phyloP scores from a whole-genome alignment of 2,113 vertebrate species.

The Rana temporaria region DNA sequence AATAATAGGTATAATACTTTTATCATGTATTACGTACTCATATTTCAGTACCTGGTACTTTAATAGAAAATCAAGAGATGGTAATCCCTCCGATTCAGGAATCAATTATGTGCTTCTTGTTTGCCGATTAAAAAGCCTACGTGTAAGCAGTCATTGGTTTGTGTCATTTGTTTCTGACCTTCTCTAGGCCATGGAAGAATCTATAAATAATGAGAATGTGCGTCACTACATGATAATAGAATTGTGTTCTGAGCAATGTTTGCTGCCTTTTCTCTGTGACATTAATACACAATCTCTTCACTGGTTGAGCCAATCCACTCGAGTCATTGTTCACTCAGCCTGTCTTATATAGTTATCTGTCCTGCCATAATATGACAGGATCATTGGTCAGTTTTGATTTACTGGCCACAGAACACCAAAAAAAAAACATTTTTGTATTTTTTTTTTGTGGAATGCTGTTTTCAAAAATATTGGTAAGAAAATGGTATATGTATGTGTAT shows the following conservation, averaged over 20 bases:
- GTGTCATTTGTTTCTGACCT: slow-evolving; percentile 29
- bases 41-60: no score
- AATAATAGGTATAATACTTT: no score
- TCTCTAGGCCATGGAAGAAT: slow-evolving; percentile 16
- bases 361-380: neutral
- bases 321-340: slow-evolving; percentile 25
- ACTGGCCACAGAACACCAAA: neutral
- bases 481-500: neutral
- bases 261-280: slow-evolving; percentile 36
- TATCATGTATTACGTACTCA: no score
- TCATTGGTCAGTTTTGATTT: neutral
- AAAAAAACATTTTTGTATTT: neutral
- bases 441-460: neutral
- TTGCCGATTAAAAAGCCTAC: neutral
- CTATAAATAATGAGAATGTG: slow-evolving; percentile 49
- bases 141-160: neutral
- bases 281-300: slow-evolving; percentile 25
- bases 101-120: slow-evolving; percentile 5
- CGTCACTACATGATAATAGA: slow-evolving; percentile 50
- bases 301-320: neutral
- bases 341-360: slow-evolving; percentile 28
- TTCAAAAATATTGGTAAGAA: neutral
- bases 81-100: slow-evolving; percentile 7
- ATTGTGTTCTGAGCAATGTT: slow-evolving; percentile 33
- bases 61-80: no score